Percentiles rank a stretch among this genome's conserved stretches.
These are phyloP conservation scores for Melanargia galathea DNA, from an alignment of 2,888 invertebrate genomes.

Conservation along the genomic window DNA sequence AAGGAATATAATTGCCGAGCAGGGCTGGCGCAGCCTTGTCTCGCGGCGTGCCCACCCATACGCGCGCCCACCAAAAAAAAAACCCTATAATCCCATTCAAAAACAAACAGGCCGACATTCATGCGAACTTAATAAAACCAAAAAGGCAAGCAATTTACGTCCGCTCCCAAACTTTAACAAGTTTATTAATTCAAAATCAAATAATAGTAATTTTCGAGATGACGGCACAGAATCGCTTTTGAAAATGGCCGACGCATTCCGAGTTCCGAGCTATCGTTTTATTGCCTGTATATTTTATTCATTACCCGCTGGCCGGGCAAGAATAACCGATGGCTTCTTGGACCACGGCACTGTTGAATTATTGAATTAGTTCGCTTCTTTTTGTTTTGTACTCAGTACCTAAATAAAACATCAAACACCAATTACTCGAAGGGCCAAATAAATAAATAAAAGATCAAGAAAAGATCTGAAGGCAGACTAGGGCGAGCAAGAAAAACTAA, in stretches of 20 bases:
- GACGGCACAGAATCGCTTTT: conserved; percentile 73
- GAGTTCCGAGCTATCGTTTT: conserved; percentile 71
- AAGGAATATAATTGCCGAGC: conserved; percentile 64
- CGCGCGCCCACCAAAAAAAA: conserved; percentile 66
- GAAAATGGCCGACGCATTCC: conserved; percentile 75
- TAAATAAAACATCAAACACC: conserved; percentile 26
- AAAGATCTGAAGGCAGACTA: neutral
- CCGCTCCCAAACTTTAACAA: conserved; percentile 78
- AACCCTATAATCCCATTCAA: conserved; percentile 67
- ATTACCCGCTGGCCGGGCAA: conserved; percentile 54
- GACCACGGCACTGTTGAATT: conserved; percentile 38
- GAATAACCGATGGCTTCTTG: conserved; percentile 37
- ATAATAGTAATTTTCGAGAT: conserved; percentile 80
- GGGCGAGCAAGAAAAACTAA: neutral
- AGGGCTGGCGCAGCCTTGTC: conserved; percentile 73
- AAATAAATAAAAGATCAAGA: conserved; percentile 11
- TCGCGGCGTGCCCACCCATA: conserved; percentile 77
- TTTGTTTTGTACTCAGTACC: conserved; percentile 17
- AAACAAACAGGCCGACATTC: conserved; percentile 77
- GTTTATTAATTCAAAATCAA: conserved; percentile 81
- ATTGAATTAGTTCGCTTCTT: conserved; percentile 38
- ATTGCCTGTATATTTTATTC: conserved; percentile 71
- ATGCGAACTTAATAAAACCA: conserved; percentile 77
- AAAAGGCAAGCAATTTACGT: conserved; percentile 75
- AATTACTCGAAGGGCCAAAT: conserved; percentile 20